phyloP scores from a whole-genome alignment of 1,140 invertebrate species.

The Laupala kohalensis region DNA sequence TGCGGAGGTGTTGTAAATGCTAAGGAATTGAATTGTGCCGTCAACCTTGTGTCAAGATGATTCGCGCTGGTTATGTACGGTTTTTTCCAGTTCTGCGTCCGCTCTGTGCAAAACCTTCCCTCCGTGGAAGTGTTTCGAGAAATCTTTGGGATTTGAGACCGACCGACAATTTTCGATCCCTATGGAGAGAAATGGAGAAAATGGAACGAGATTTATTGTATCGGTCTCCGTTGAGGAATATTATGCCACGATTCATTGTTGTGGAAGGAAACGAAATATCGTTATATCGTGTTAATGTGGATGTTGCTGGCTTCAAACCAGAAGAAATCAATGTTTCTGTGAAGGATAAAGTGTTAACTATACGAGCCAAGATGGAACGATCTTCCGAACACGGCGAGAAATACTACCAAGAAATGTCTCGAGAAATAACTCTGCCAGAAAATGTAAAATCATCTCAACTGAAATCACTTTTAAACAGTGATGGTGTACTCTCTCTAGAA shows the following conservation, averaged over 20 bases:
- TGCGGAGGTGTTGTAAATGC: not conserved
- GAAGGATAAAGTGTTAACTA: slow-evolving; percentile 21
- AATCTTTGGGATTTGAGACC: not conserved
- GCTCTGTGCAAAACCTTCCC: not conserved
- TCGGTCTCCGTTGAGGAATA: slow-evolving; percentile 3
- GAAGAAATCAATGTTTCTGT: slow-evolving; percentile 24
- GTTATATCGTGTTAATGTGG: slow-evolving; percentile 15
- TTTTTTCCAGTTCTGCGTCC: not conserved
- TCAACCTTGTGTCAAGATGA: too few relatives aligned
- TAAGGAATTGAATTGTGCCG: too few relatives aligned
- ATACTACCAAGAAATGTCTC: slow-evolving; percentile 26
- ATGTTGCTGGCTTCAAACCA: slow-evolving; percentile 21
- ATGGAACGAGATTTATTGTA: slow-evolving; percentile 18
- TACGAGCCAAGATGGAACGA: slow-evolving; percentile 22
- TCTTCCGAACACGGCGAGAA: slow-evolving; percentile 22
- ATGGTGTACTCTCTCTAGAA: slow-evolving; percentile 27
- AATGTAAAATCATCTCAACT: slow-evolving; percentile 26
- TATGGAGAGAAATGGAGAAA: slow-evolving; percentile 19
- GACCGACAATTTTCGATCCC: slow-evolving; percentile 10
- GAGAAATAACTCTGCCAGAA: slow-evolving; percentile 28
- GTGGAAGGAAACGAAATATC: slow-evolving; percentile 1
- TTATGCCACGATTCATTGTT: not conserved
- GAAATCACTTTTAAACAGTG: slow-evolving; percentile 23
- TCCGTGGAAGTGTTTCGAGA: not conserved
- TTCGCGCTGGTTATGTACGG: not conserved